Evolutionary conservation across 2,888 invertebrate genomes (phyloP), one percentile per base, ranked within the genome.

Genomic region (Ceratothoa steindachneri): DNA sequence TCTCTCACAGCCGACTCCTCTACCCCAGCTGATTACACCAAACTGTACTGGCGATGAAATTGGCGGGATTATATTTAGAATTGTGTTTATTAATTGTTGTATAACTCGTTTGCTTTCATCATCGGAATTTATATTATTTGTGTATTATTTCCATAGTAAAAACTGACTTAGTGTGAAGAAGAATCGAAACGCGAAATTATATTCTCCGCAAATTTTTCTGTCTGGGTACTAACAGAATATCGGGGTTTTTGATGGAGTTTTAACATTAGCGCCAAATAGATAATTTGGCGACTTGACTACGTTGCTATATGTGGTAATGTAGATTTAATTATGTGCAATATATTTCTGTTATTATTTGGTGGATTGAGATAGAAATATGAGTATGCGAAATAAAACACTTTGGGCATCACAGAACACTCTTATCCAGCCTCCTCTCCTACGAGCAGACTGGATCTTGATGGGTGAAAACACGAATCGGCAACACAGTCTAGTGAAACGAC

Each of bases 1-100:
- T 70, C 74, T 70, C 73, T 73, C 73, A 73, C 73, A 73, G 73
- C 73, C 73, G 73, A 68, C 74, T 74, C 74, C 74, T 74, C 74
- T 70, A 74, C 74, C 74, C 74, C 74, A 74, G 74, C 74, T 74
- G 74, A 74, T 74, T 74, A 74, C 74, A 74, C 74, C 74, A 71
- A 71, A 70, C 74, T 70, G 70, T 67, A 67, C 74, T 65, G 29
- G 51, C 30, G 27, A 12, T 12, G 19, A 24, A 2, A 52, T 74
- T 74, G 41, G 74, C 53, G 74, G 55, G 67, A 30, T 27, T 27
- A 70, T 67, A 74, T 70, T 64, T 24, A n/a, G n/a, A n/a, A n/a
- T n/a, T n/a, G n/a, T n/a, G n/a, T n/a, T n/a, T n/a, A n/a, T n/a
- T n/a, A n/a, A n/a, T n/a, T n/a, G n/a, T n/a, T n/a, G n/a, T n/a